A percentile compares a stretch with the other conserved stretches of the same genome.
phyloP scores from a whole-genome alignment of 2,888 invertebrate species.

The Teleogryllus oceanicus region DNA sequence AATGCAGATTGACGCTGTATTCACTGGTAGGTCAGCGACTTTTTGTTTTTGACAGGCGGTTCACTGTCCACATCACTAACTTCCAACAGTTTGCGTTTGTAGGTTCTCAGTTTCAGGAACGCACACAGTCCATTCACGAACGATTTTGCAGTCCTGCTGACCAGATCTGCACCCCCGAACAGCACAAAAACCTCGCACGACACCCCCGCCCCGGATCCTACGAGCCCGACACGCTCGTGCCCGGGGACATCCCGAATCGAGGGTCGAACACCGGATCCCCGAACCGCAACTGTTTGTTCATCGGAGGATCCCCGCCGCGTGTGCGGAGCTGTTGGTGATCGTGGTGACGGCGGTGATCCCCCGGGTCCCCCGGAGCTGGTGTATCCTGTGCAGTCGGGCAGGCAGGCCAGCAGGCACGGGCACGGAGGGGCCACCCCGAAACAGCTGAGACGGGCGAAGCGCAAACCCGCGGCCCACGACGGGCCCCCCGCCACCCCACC shows the following conservation, averaged over 20 bases:
- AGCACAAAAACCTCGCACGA: neutral
- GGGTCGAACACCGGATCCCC: neutral
- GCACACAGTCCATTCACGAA: slow-evolving; percentile 5
- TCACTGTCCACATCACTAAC: neutral
- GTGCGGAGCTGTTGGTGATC: too few species aligned
- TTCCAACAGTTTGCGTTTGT: neutral
- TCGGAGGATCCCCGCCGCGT: neutral
- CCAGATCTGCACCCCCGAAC: neutral
- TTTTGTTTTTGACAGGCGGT: neutral
- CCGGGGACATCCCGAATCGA: neutral
- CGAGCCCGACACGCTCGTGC: neutral
- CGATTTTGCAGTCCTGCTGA: neutral
- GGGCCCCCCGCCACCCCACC: neutral
- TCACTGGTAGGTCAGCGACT: too few species aligned
- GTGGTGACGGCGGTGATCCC: too few species aligned
- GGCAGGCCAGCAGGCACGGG: neutral
- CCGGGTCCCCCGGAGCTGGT: too few species aligned
- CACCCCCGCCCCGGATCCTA: neutral
- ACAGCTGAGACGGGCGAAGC: neutral
- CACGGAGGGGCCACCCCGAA: neutral
- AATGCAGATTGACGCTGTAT: neutral
- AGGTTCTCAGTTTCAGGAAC: neutral
- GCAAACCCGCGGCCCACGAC: too few species aligned
- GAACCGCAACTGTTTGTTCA: neutral
- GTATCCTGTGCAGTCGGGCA: too few species aligned